These are phyloP conservation scores for Noctua janthina DNA, from an alignment of 2,888 invertebrate species.

Conservation along the genomic window DNA sequence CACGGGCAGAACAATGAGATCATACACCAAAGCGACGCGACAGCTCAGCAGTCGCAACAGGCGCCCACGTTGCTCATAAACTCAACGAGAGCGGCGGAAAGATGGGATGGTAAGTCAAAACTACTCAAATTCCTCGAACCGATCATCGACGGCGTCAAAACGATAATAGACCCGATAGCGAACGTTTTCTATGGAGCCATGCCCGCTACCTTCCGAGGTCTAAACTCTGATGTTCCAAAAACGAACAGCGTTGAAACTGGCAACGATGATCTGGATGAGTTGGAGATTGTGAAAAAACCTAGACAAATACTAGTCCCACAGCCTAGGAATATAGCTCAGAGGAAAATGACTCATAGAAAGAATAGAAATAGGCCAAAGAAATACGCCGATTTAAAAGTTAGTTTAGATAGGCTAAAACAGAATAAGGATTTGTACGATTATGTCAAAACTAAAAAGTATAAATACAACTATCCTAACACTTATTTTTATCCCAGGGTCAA, in stretches of 20 bases:
- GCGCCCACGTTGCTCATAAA: slow-evolving; percentile 84
- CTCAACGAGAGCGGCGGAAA: slow-evolving; percentile 85
- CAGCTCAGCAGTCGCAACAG: slow-evolving; percentile 90
- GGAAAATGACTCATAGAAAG: slow-evolving; percentile 82
- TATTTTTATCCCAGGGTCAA: slow-evolving; percentile 86
- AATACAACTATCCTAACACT: slow-evolving; percentile 85
- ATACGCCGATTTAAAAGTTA: slow-evolving; percentile 83
- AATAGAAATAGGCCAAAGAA: slow-evolving; percentile 84
- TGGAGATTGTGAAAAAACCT: slow-evolving; percentile 77
- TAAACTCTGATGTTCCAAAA: slow-evolving; percentile 83
- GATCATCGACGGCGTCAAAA: slow-evolving; percentile 81
- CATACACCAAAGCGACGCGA: slow-evolving; percentile 85
- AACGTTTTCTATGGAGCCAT: slow-evolving; percentile 84
- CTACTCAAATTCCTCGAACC: slow-evolving; percentile 87
- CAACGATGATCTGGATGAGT: slow-evolving; percentile 74
- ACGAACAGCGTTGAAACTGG: slow-evolving; percentile 75
- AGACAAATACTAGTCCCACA: slow-evolving; percentile 85
- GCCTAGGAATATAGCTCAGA: slow-evolving; percentile 85
- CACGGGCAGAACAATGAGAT: slow-evolving; percentile 85
- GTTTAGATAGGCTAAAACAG: slow-evolving; percentile 83
- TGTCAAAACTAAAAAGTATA: slow-evolving; percentile 87
- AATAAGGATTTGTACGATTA: slow-evolving; percentile 87
- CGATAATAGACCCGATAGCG: slow-evolving; percentile 84
- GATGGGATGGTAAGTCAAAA: slow-evolving; percentile 90
- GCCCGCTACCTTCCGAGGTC: slow-evolving; percentile 85